Conservation (phyloP, 2,113 vertebrate genomes). For the Gulo gulo region DNA sequence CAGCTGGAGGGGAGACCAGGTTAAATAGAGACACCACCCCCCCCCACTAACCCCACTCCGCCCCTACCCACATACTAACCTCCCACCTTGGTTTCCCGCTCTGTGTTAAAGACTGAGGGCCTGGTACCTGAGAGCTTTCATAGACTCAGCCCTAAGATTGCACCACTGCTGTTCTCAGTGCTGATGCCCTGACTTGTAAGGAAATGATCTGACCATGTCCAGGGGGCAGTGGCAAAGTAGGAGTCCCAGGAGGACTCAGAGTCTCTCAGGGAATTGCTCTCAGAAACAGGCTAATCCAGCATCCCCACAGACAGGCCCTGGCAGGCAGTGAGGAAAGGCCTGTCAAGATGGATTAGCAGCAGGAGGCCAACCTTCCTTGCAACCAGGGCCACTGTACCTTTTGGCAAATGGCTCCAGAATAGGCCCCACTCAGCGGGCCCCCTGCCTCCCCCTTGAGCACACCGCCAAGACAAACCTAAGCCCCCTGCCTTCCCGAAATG, state of each 20-base stretch:
- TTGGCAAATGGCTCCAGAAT: background rate
- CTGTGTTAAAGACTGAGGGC: background rate
- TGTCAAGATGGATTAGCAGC: background rate
- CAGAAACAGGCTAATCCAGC: background rate
- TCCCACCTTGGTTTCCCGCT: background rate
- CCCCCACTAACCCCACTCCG: fast-evolving
- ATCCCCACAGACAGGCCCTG: background rate
- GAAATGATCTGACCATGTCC: background rate
- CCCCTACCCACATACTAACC: background rate
- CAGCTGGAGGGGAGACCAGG: background rate
- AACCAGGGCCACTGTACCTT: background rate
- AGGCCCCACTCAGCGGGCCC: background rate
- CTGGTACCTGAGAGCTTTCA: background rate
- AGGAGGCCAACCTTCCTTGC: background rate
- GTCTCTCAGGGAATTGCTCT: background rate
- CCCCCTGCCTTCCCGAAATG: background rate
- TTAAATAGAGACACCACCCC: background rate
- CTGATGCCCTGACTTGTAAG: background rate
- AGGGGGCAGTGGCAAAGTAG: background rate
- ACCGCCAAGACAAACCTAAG: background rate
- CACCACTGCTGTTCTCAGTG: background rate
- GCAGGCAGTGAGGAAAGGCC: background rate
- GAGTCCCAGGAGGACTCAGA: background rate
- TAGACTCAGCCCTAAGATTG: background rate
- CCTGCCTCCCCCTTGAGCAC: background rate